These are phyloP conservation scores for Oscheius sp. DNA, from an alignment of 1,140 invertebrate species.

Conservation along the genomic window DNA sequence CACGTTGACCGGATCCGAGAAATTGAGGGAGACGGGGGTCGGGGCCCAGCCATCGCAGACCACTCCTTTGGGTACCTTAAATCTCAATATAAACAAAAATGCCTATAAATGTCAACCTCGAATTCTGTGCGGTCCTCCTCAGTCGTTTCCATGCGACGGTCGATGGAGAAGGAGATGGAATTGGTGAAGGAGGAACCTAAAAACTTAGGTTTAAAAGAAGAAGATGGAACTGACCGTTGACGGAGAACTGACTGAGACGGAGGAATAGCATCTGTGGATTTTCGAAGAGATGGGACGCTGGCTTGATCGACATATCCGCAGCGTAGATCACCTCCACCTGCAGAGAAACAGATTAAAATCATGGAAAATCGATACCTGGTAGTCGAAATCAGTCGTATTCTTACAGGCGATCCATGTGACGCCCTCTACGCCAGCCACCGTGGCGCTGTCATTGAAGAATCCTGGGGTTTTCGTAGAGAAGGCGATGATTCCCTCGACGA, in stretches of 20 bases:
- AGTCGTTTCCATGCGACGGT: not conserved
- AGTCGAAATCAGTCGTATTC: not conserved
- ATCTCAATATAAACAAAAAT: not conserved
- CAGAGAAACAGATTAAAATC: not conserved
- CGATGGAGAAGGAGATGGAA: not conserved
- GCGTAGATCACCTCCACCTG: slow-evolving; percentile 3
- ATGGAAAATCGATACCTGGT: not conserved
- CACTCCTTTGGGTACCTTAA: not conserved
- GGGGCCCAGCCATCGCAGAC: not conserved
- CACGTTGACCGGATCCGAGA: not conserved
- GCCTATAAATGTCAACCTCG: not conserved
- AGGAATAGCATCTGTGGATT: slow-evolving; percentile 9
- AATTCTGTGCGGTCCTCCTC: not conserved
- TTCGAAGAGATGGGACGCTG: not conserved
- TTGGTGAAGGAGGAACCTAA: slow-evolving; percentile 12
- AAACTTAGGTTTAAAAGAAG: too few relatives aligned
- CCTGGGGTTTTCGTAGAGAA: not conserved
- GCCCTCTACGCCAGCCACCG: not conserved
- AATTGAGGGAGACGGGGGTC: not conserved
- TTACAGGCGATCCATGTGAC: slow-evolving; percentile 8
- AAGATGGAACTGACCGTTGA: too few relatives aligned
- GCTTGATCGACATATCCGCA: not conserved
- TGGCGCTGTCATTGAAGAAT: not conserved
- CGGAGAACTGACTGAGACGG: not conserved
- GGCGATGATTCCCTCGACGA: not conserved